Evolutionary conservation across 2,113 vertebrate species (phyloP).

Genomic region (Morphnarchus princeps): DNA sequence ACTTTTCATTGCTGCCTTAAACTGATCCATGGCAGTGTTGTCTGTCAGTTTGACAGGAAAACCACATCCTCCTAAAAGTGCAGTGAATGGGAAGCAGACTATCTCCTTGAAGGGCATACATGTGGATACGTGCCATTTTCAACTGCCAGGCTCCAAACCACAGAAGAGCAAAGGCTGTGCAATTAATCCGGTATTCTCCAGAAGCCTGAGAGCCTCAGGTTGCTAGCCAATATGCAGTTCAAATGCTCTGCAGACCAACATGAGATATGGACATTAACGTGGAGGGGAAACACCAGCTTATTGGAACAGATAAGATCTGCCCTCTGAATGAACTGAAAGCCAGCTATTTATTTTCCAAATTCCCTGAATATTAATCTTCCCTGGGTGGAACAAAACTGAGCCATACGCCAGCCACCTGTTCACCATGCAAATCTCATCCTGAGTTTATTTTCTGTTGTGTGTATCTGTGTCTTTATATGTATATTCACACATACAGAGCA

Average conservation of each 20-base stretch:
- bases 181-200: not conserved
- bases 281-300: not conserved
- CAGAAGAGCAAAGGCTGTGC: not conserved
- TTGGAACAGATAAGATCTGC: not conserved
- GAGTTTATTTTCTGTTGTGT: not conserved
- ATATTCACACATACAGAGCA: not conserved
- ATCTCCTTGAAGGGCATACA: not conserved
- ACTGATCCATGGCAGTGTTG: not conserved
- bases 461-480: not conserved
- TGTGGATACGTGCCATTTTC: not conserved
- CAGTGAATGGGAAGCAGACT: not conserved
- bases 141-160: not conserved
- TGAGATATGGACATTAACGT: not conserved
- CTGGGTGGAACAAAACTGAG: not conserved
- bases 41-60: not conserved
- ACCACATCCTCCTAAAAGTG: not conserved
- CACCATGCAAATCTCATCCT: not conserved
- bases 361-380: constrained; percentile 45
- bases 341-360: not conserved
- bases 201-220: not conserved
- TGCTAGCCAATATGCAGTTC: not conserved
- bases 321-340: not conserved
- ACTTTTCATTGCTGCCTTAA: not conserved
- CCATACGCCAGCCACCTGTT: constrained; percentile 50
- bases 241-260: not conserved